These are phyloP conservation scores for Oeneis ivallda DNA, from an alignment of 2,888 invertebrate genomes.

Conservation along the genomic window DNA sequence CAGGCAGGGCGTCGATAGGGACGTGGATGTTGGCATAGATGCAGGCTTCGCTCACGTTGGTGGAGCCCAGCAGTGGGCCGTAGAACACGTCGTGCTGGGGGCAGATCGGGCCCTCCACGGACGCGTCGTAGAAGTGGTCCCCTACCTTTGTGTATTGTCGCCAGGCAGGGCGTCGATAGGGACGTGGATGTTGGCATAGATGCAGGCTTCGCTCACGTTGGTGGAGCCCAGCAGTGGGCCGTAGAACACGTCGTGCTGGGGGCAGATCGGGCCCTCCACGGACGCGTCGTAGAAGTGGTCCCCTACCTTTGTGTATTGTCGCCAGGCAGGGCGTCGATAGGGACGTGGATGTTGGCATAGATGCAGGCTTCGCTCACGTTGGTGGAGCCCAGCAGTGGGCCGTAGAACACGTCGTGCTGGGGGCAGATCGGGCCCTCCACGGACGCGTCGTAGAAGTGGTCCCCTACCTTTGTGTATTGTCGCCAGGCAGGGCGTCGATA, in stretches of 20 bases:
- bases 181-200: conserved; percentile 68
- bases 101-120: conserved; percentile 82
- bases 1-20: conserved; percentile 52
- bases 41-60: conserved; percentile 62
- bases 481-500: conserved; percentile 46
- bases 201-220: conserved; percentile 64
- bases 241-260: conserved; percentile 78
- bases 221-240: conserved; percentile 51
- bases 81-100: conserved; percentile 79
- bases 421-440: conserved; percentile 83
- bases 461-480: conserved; percentile 50
- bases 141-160: conserved; percentile 43
- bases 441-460: conserved; percentile 75
- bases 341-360: conserved; percentile 68
- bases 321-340: conserved; percentile 49
- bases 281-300: conserved; percentile 75
- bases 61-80: conserved; percentile 51
- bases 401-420: conserved; percentile 77
- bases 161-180: conserved; percentile 52
- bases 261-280: conserved; percentile 82
- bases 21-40: conserved; percentile 70
- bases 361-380: conserved; percentile 65
- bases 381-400: conserved; percentile 50
- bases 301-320: conserved; percentile 50
- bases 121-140: conserved; percentile 77